Evolutionary conservation across 2,113 vertebrate genomes (phyloP).

Genomic region (Heterochromis multidens): DNA sequence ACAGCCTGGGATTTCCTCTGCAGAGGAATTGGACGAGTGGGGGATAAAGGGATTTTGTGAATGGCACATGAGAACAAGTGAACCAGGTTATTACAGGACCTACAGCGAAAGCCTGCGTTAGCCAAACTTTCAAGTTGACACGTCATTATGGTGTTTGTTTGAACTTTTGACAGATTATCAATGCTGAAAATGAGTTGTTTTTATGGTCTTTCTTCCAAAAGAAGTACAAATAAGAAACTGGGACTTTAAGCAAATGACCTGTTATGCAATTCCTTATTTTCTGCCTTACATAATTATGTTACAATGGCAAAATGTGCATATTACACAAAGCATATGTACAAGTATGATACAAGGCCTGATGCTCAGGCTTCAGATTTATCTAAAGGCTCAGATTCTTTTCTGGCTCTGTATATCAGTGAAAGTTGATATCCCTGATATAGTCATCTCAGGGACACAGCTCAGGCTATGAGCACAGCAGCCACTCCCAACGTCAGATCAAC

Average conservation of each 20-base stretch:
- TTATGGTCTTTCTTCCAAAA: not conserved
- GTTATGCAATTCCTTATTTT: not conserved
- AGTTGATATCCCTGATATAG: not conserved
- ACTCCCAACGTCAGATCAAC: not conserved
- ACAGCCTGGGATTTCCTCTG: slow-evolving; percentile 46
- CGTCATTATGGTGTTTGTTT: not conserved
- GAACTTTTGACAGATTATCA: not conserved
- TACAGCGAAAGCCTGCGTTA: not conserved
- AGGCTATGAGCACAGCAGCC: not conserved
- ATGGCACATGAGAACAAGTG: not conserved
- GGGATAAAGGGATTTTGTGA: slow-evolving; percentile 39
- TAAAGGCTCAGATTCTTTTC: not conserved
- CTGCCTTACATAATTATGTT: not conserved
- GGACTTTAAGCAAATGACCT: not conserved
- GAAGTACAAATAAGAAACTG: not conserved
- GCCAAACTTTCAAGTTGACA: not conserved
- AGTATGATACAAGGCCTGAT: not conserved
- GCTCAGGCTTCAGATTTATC: not conserved
- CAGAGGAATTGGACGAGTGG: not conserved
- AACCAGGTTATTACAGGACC: not conserved
- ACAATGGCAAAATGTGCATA: not conserved
- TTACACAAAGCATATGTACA: not conserved
- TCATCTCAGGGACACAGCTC: not conserved
- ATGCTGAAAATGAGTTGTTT: not conserved
- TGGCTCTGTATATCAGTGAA: not conserved